A percentile compares a stretch with the other conserved stretches of the same genome.
phyloP scores from a whole-genome alignment of 2,888 invertebrate genomes.

The Phanerotoma sp. region DNA sequence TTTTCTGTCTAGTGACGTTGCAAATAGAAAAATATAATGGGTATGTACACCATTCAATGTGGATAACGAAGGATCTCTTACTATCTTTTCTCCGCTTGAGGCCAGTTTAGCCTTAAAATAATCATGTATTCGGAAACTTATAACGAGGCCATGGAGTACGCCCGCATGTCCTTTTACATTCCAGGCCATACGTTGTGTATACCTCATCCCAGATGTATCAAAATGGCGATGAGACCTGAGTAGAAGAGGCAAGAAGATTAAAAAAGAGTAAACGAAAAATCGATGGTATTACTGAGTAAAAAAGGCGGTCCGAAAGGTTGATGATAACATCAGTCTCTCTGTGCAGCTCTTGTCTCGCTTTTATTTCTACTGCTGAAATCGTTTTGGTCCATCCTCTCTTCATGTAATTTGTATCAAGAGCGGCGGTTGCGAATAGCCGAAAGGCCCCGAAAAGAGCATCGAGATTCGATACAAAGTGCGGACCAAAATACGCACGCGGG shows the following conservation, averaged over 20 bases:
- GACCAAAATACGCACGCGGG: slow-evolving; percentile 30
- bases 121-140: background rate
- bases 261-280: slow-evolving; percentile 31
- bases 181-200: slow-evolving; percentile 22
- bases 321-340: slow-evolving; percentile 52
- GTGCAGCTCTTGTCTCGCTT: slow-evolving; percentile 27
- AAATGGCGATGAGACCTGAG: slow-evolving; percentile 26
- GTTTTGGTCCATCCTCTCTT: slow-evolving; percentile 38
- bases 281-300: slow-evolving; percentile 20
- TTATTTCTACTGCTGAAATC: slow-evolving; percentile 24
- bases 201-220: slow-evolving; percentile 17
- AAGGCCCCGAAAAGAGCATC: slow-evolving; percentile 25
- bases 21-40: too few species aligned
- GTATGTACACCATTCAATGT: too few species aligned
- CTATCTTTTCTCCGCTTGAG: background rate
- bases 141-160: slow-evolving; percentile 14
- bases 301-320: slow-evolving; percentile 40
- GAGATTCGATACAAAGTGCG: slow-evolving; percentile 13
- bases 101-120: background rate
- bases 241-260: slow-evolving; percentile 15
- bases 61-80: background rate
- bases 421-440: slow-evolving; percentile 39
- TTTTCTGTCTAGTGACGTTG: too few species aligned
- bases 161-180: slow-evolving; percentile 24
- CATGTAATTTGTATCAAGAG: slow-evolving; percentile 57